Base-by-base conservation (phyloP, 2,113 vertebrate genomes). In the Rhizomys pruinosus region DNA sequence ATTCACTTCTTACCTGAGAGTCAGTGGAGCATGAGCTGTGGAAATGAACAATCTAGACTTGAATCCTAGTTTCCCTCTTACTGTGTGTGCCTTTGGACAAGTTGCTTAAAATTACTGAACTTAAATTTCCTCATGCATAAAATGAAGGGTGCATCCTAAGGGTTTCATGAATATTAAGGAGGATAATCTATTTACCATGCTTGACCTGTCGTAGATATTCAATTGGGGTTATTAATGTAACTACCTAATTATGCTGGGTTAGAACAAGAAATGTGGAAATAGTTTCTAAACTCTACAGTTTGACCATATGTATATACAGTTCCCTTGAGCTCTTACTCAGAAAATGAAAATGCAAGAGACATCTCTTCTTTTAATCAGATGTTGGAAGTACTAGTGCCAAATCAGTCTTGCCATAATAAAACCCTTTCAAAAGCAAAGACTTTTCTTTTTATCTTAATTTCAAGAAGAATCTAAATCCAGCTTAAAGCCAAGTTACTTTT, bases 101-200 rank as follows among this genome's bases (percentile, higher is more conserved):
- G 17, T 73, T 87, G 27, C 82, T 93, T 74, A 82, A 90, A 87
- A 76, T 91, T 39, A 59, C 44, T 91, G 66, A 89, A 86, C 16
- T 92, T 92, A 37, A 77, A 44, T 87, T 94, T 80, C 34, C 5
- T 95, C 80, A 63, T 84, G 79, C 66, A 84, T 79, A 81, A 89
- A 92, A 92, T 72, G 39, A 52, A 52, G 39, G 25, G 34, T 84
- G 12, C 11, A 89, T 84, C 74, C 66, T 69, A 64, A 87, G 39
- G 57, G 13, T 57, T 94, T 92, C 47, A 72, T 94, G 76, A 91
- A 47, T 94, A 81, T 92, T 89, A 94, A 81, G 52, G 23, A 93
- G 23, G 10, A 80, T 87, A 47, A 88, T 90, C 72, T 73, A 5
- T 81, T 95, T 90, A 69, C 59, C 55, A 47, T 89, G 19, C 66